Percentiles rank a stretch among this genome's conserved stretches.
These are phyloP conservation scores for Porites lobata DNA, from an alignment of 92 coral and sea anemone species.

Conservation along the genomic window DNA sequence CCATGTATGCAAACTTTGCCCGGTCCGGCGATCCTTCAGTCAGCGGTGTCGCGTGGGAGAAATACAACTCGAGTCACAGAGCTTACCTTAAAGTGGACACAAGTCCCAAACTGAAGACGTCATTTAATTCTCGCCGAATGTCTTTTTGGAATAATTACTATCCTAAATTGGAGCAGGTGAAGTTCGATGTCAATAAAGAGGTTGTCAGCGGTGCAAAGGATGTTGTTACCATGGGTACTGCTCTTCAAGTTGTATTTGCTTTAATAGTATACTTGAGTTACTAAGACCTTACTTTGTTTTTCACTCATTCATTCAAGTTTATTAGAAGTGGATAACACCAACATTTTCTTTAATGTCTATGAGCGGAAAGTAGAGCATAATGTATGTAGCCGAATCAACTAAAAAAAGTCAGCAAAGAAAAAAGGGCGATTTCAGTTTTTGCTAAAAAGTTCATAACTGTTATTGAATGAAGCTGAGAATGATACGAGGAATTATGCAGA, in stretches of 20 bases:
- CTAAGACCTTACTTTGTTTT: too few species aligned
- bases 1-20: constrained; percentile 60
- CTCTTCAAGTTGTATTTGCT: neutral
- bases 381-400: too few species aligned
- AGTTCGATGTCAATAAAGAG: constrained; percentile 14
- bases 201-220: constrained; percentile 1
- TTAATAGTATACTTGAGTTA: neutral
- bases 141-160: constrained; percentile 88
- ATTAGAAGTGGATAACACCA: too few species aligned
- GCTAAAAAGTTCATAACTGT: too few species aligned
- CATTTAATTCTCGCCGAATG: constrained; percentile 73
- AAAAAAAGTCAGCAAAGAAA: too few species aligned
- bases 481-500: too few species aligned
- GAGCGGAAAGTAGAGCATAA: too few species aligned
- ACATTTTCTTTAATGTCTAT: too few species aligned
- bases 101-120: constrained; percentile 59
- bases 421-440: too few species aligned
- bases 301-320: too few species aligned
- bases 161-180: constrained; percentile 62
- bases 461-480: too few species aligned
- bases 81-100: constrained; percentile 68
- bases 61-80: constrained; percentile 57
- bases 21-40: constrained; percentile 64
- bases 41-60: constrained; percentile 69
- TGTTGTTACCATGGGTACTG: constrained; percentile 4